Base-by-base conservation (phyloP, 2,888 invertebrate species). In the Drosophila robusta region DNA sequence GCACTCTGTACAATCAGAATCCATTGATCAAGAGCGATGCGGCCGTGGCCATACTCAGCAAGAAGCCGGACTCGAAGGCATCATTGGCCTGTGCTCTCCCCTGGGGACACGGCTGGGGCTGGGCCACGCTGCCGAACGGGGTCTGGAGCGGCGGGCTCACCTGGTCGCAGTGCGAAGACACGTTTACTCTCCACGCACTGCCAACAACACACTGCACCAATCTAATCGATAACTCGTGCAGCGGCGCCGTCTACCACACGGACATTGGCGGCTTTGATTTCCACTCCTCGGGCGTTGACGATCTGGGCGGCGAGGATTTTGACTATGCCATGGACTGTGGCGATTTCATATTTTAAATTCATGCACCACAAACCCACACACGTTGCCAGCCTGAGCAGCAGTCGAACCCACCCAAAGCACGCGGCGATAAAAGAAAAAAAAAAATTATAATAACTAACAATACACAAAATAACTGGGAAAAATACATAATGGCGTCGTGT, bases 71-170 rank as follows among this genome's bases (percentile, higher is more conserved):
- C 64, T 91, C 92, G 1, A 92, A 90, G 70, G 92, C 91, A 11
- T 91, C 92, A 24, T 71, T 92, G 57, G 92, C 92, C 24, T 92
- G 92, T 57, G 91, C 87, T 1, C 71, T 92, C 54, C 92, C 91
- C 50, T 96, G 95, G 95, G 95, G 95, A 4, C 95, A 95, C 81
- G 95, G 95, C 47, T 95, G 95, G 95, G 95, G 95, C 2, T 95
- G 95, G 95, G 95, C 95, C 58, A 95, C 94, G 12, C 89, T 95
- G 82, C 94, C 94, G 11, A 95, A 94, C 66, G 94, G 94, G 8
- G 94, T 94, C 2, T 94, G 94, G 94, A 94, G 94, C 80, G 94
- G 94, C 87, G 94, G 94, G 39, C 91, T 95, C 5, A 94, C 94
- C 62, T 95, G 94, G 94, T 94, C 95, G 1, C 95, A 95, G 90